These are phyloP conservation scores for Sebastes iracundus DNA, from an alignment of 2,797 vertebrate genomes.

Conservation along the genomic window DNA sequence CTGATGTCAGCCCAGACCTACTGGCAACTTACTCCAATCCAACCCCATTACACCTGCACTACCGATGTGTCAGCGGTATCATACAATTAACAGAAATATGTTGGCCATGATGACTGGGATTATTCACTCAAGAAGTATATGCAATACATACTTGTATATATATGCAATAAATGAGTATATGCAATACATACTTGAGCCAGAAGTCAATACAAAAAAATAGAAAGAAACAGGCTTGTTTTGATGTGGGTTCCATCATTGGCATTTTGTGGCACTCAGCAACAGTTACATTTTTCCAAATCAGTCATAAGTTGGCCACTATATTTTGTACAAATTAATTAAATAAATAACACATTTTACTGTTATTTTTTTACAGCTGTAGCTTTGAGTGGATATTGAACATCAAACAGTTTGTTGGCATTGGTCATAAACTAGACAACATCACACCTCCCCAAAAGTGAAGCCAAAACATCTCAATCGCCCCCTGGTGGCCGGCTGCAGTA, in stretches of 20 bases:
- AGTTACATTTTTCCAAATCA: background rate
- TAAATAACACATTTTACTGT: background rate
- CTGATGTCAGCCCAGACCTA: background rate
- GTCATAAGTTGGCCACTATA: background rate
- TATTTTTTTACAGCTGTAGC: background rate
- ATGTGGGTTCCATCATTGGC: background rate
- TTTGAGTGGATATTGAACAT: background rate
- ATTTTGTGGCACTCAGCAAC: background rate
- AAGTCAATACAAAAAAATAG: background rate
- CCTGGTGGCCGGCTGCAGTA: too few relatives aligned
- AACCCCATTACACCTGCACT: background rate
- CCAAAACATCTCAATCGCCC: too few relatives aligned
- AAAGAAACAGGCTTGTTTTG: background rate
- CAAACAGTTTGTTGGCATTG: background rate
- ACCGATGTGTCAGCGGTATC: background rate
- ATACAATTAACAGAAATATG: background rate
- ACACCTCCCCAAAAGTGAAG: background rate
- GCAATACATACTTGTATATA: background rate
- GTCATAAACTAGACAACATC: background rate
- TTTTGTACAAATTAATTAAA: background rate
- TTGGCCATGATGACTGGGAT: background rate
- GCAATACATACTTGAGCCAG: background rate
- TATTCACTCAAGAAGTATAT: background rate
- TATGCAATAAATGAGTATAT: background rate
- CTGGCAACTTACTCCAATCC: background rate